phyloP scores from a whole-genome alignment of 2,113 vertebrate species.

The Phalacrocorax carbo region DNA sequence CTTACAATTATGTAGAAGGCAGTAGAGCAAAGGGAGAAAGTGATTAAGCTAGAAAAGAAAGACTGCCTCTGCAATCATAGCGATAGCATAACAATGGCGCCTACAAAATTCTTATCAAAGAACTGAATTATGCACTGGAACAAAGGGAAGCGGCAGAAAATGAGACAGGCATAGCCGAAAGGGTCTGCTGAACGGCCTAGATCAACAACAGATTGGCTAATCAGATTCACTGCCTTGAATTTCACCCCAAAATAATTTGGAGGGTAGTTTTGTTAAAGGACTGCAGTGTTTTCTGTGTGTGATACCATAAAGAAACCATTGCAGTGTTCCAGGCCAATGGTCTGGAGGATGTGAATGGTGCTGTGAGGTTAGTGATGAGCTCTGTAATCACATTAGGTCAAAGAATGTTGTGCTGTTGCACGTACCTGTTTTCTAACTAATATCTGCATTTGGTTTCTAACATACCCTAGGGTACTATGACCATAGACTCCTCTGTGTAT shows the following conservation, averaged over 20 bases:
- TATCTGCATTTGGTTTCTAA: neutral
- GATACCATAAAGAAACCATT: neutral
- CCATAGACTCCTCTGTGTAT: neutral
- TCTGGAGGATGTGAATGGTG: neutral
- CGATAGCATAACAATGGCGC: neutral
- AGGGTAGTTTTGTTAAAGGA: neutral
- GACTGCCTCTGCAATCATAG: neutral
- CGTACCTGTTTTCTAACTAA: neutral
- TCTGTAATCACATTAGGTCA: neutral
- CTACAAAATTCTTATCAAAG: neutral
- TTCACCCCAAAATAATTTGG: neutral
- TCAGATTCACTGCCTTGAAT: neutral
- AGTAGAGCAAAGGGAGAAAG: neutral
- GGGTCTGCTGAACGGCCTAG: neutral
- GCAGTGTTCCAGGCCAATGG: neutral
- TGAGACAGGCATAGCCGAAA: neutral
- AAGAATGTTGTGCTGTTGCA: neutral
- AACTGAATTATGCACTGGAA: neutral
- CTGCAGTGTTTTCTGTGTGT: neutral
- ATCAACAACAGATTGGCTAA: neutral
- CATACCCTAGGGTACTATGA: neutral
- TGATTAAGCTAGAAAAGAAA: neutral
- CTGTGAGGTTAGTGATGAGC: neutral
- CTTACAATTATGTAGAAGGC: neutral
- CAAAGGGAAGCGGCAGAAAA: neutral